phyloP scores from a whole-genome alignment of 2,888 invertebrate genomes.

The Phytoseiulus persimilis region DNA sequence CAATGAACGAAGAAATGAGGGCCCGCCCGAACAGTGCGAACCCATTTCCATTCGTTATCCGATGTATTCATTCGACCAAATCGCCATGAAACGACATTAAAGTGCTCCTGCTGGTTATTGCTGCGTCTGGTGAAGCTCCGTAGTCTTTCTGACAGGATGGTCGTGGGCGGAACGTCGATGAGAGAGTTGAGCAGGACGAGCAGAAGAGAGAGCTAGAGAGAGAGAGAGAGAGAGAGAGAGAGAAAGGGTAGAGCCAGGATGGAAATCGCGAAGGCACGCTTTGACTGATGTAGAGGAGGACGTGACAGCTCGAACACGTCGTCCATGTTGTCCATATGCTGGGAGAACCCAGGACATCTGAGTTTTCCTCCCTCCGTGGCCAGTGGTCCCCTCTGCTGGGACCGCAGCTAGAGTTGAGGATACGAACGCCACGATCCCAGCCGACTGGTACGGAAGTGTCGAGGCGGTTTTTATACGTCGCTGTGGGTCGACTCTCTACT shows the following conservation, averaged over 20 bases:
- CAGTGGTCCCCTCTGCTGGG: background rate
- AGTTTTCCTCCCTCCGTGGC: background rate
- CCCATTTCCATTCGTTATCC: too few relatives aligned
- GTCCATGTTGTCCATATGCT: background rate
- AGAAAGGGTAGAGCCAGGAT: background rate
- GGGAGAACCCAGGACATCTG: background rate
- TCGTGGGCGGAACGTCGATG: too few relatives aligned
- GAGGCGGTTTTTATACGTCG: background rate
- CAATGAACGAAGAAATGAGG: background rate
- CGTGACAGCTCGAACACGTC: background rate
- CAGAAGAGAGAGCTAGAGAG: background rate
- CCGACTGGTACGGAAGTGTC: background rate
- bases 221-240: background rate
- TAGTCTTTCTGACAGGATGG: too few relatives aligned
- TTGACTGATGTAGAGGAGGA: background rate
- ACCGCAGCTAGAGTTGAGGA: background rate
- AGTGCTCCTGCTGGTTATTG: too few relatives aligned
- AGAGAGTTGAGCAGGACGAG: too few relatives aligned
- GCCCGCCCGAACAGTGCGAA: too few relatives aligned
- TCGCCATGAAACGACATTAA: too few relatives aligned
- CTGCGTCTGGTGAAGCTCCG: too few relatives aligned
- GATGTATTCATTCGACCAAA: too few relatives aligned
- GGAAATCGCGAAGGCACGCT: background rate
- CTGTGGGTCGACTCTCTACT: background rate
- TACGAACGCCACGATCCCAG: background rate